Conservation (phyloP, 1,140 invertebrate species). For the Kradibia gibbosae region DNA sequence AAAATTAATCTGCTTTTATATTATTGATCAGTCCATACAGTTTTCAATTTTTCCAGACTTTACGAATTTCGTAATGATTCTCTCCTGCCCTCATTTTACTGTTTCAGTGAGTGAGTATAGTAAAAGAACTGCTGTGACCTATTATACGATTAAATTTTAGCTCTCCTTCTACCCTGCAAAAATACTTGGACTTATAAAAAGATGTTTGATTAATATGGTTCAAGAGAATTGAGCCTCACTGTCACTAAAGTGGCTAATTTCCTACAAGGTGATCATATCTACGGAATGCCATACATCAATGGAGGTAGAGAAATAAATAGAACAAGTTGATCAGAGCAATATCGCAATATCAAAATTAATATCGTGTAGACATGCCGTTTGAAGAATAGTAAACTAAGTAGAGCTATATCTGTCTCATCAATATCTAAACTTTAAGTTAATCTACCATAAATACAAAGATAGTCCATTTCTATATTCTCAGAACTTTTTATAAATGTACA, state of each 20-base stretch:
- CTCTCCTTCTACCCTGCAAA: too few species aligned
- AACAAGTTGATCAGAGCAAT: neutral
- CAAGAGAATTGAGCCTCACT: neutral
- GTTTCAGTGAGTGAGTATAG: too few species aligned
- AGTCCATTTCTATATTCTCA: neutral
- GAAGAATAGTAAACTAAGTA: neutral
- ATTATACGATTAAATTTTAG: too few species aligned
- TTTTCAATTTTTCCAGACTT: too few species aligned
- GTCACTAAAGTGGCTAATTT: neutral
- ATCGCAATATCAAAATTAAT: neutral
- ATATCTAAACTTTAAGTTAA: neutral
- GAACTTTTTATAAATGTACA: too few species aligned
- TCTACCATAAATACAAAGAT: neutral
- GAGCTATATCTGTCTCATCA: neutral
- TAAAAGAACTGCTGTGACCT: too few species aligned
- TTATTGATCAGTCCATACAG: too few species aligned
- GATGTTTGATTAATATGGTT: neutral
- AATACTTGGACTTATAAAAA: too few species aligned
- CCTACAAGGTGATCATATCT: neutral
- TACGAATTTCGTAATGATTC: too few species aligned
- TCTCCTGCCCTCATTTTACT: too few species aligned
- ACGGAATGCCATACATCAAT: neutral
- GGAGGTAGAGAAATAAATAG: neutral
- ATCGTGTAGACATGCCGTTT: neutral
- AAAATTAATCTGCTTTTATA: too few species aligned